phyloP scores from a whole-genome alignment of 2,113 vertebrate species.

The Trinectes maculatus region DNA sequence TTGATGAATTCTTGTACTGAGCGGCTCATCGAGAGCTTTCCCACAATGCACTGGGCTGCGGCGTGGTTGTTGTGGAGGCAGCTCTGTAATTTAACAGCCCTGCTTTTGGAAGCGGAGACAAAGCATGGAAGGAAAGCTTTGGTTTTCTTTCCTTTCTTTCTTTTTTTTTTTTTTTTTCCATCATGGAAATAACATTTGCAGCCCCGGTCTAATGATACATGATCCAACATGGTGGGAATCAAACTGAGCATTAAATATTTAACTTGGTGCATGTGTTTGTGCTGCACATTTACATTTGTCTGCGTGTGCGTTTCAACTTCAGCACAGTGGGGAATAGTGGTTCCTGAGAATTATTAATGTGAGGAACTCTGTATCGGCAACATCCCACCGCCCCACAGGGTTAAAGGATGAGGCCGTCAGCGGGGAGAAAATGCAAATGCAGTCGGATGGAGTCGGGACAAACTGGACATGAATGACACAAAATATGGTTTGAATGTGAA shows the following conservation, averaged over 20 bases:
- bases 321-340: neutral
- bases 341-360: constrained; percentile 14
- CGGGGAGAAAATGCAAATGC: neutral
- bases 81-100: constrained; percentile 40
- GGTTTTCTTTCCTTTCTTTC: neutral
- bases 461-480: neutral
- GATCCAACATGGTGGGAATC: constrained; percentile 21
- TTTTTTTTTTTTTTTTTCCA: neutral
- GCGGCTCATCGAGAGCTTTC: constrained; percentile 6
- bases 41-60: constrained; percentile 25
- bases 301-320: neutral
- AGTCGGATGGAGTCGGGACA: neutral
- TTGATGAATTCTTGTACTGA: neutral
- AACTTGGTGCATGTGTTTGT: constrained; percentile 6
- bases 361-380: neutral
- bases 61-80: constrained; percentile 6
- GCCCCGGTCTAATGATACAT: constrained; percentile 10
- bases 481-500: neutral
- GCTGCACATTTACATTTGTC: constrained; percentile 8
- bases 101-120: constrained; percentile 25
- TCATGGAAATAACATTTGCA: constrained; percentile 27
- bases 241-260: constrained; percentile 21
- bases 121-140: constrained; percentile 23
- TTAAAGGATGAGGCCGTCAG: neutral
- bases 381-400: neutral